These are phyloP conservation scores for Dendrophyllia cribrosa DNA, from an alignment of 64 coral and sea anemone genomes.

Conservation along the genomic window DNA sequence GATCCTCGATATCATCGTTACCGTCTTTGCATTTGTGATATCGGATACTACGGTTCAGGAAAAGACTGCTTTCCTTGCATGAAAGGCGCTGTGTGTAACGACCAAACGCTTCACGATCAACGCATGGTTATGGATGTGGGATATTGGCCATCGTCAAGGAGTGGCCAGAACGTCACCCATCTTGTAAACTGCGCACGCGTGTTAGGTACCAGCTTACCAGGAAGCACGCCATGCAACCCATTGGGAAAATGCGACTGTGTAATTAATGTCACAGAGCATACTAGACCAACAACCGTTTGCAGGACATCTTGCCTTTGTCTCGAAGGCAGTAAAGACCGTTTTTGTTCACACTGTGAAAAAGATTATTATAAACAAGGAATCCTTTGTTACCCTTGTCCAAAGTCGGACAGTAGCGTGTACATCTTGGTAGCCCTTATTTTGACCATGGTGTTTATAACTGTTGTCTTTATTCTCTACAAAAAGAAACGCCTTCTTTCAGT, in stretches of 20 bases:
- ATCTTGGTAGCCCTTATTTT: constrained; percentile 17
- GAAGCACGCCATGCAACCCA: constrained; percentile 44
- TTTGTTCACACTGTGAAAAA: constrained; percentile 64
- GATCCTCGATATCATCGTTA: constrained; percentile 39
- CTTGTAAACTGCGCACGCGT: constrained; percentile 42
- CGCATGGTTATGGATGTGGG: constrained; percentile 52
- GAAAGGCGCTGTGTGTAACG: constrained; percentile 35
- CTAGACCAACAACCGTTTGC: constrained; percentile 31
- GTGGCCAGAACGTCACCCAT: constrained; percentile 48
- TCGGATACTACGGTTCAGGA: constrained; percentile 35
- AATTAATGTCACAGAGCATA: neutral
- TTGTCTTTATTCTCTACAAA: constrained; percentile 40
- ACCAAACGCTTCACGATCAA: neutral
- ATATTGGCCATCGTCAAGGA: constrained; percentile 61
- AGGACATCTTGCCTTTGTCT: constrained; percentile 20
- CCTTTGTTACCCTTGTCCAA: constrained; percentile 31
- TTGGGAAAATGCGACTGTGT: constrained; percentile 42
- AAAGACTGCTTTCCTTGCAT: constrained; percentile 45
- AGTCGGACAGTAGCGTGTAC: constrained; percentile 34
- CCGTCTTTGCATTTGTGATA: constrained; percentile 50
- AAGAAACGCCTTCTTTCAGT: constrained; percentile 43
- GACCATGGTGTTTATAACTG: constrained; percentile 15
- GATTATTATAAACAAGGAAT: constrained; percentile 57
- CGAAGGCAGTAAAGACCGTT: constrained; percentile 31
- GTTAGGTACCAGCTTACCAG: neutral